Evolutionary conservation across 1,140 invertebrate genomes (phyloP), one percentile per base, ranked within the genome.

Genomic region (Mactra quadrangularis): DNA sequence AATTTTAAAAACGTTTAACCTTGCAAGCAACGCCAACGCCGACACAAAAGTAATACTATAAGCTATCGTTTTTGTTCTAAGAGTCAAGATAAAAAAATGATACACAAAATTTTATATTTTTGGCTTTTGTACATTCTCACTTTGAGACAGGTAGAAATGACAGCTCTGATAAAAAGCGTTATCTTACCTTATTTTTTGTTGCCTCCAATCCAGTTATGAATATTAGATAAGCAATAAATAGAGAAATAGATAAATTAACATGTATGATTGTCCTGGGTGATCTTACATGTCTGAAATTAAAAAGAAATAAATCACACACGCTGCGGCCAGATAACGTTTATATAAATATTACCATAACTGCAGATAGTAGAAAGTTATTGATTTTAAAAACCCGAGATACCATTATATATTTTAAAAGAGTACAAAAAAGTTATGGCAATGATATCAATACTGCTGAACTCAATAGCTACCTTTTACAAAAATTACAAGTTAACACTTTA

Each of bases 161-260:
- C 15, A 22, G 13, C 17, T 25, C 27, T 25, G 45, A 0, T n/a
- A 25, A n/a, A 17, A 22, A 27, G 27, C 55, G 19, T 3, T 55
- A 9, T 22, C 71, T 62, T 59, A 62, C 74, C 57, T 76, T 62
- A 33, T 76, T 62, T 47, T 64, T 29, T 17, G 57, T 76, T n/a
- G 47, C 35, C 15, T 50, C 31, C 1, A 76, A 55, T 0, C 74
- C 74, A 17, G 41, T 29, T 19, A 76, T 31, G 50, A 76, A 76
- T 3, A 62, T 19, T 0, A 76, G 1, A 41, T 76, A 76, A 0
- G 74, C 29, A 15, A 76, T 17, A 50, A 62, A 62, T 1, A 76
- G 38, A 22, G 35, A 25, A 76, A 33, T 25, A 22, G 38, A 27
- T 27, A 76, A 29, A 52, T 62, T 50, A 4, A 76, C 62, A 15